Conservation (phyloP, 2,888 invertebrate genomes). For the Aspidapion aeneum region DNA sequence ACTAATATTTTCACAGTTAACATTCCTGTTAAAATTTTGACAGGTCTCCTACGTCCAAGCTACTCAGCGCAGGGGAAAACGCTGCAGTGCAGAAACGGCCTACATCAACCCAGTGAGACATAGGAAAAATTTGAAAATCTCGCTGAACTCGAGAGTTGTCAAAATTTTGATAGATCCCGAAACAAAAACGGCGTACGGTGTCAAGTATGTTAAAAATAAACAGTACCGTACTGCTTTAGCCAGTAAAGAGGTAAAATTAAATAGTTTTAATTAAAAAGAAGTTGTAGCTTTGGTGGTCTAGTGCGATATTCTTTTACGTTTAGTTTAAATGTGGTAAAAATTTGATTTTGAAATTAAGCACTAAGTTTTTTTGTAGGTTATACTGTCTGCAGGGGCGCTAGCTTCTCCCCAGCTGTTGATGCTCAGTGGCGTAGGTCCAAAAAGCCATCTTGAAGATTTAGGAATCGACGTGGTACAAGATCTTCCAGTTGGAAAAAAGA, state of each 20-base stretch:
- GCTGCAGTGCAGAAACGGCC: constrained; percentile 64
- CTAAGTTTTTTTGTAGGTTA: constrained; percentile 55
- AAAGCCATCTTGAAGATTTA: constrained; percentile 53
- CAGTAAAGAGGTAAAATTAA: constrained; percentile 58
- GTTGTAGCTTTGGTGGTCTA: too few species aligned
- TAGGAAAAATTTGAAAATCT: constrained; percentile 64
- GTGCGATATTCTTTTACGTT: too few species aligned
- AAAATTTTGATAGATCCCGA: constrained; percentile 62
- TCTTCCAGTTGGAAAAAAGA: constrained; percentile 63
- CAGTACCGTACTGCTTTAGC: constrained; percentile 50
- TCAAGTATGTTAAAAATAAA: constrained; percentile 59
- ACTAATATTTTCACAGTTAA: too few species aligned
- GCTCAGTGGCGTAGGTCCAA: constrained; percentile 69
- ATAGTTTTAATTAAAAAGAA: too few species aligned
- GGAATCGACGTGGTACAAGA: constrained; percentile 59
- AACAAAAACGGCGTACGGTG: constrained; percentile 63
- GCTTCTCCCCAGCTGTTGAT: constrained; percentile 88
- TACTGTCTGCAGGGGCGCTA: constrained; percentile 82
- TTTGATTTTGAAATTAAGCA: too few species aligned
- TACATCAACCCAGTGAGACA: constrained; percentile 59
- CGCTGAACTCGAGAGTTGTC: constrained; percentile 59
- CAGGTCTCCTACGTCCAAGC: constrained; percentile 56
- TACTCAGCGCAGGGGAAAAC: constrained; percentile 55
- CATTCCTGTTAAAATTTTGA: too few species aligned
- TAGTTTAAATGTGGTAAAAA: too few species aligned